Percentiles rank a stretch among this genome's conserved stretches.
Evolutionary conservation across 2,113 vertebrate genomes (phyloP).

Genomic region (Platysteira castanea): DNA sequence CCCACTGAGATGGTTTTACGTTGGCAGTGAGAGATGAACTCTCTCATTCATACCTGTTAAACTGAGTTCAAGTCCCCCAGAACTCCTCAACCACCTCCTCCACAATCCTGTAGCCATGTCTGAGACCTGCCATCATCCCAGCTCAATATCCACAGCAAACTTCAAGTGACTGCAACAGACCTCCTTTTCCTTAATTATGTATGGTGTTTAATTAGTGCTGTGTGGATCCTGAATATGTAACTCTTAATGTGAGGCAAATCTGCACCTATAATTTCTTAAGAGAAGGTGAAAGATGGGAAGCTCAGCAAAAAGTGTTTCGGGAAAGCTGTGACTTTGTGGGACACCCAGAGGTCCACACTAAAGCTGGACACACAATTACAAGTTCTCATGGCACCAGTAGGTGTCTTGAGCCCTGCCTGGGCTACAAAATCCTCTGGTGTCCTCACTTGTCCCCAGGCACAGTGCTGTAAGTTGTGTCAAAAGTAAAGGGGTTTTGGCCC

Average conservation of each 20-base stretch:
- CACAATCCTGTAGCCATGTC: neutral
- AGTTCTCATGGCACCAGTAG: neutral
- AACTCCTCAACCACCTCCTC: neutral
- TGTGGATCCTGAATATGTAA: neutral
- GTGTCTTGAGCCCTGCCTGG: neutral
- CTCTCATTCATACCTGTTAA: rapidly evolving
- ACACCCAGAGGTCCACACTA: neutral
- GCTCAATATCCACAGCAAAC: neutral
- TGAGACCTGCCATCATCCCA: neutral
- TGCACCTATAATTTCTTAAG: neutral
- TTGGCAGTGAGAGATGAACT: neutral
- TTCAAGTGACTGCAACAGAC: neutral
- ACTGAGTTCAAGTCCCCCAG: neutral
- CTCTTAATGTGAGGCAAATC: neutral
- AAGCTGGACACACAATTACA: neutral
- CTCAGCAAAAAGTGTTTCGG: neutral
- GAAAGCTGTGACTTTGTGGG: neutral
- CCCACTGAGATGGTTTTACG: neutral
- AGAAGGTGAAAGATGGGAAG: neutral
- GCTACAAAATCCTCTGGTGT: neutral
- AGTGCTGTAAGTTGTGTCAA: neutral
- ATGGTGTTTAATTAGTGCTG: neutral
- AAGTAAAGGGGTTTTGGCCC: neutral
- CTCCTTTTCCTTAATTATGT: neutral
- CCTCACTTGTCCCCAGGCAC: neutral